phyloP scores from a whole-genome alignment of 2,888 invertebrate species.

The Hyppa rectilinea region DNA sequence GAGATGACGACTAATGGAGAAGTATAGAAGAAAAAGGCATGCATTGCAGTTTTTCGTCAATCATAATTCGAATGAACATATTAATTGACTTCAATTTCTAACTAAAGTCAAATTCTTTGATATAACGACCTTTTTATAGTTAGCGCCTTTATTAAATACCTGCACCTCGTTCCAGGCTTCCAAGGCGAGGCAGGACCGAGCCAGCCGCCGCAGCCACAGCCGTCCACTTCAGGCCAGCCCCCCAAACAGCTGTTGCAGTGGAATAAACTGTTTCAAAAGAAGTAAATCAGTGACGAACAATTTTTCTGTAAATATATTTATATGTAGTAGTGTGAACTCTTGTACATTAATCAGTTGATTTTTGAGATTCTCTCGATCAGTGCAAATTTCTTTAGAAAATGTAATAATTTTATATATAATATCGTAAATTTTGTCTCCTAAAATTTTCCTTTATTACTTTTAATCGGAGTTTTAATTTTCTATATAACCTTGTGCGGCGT shows the following conservation, averaged over 20 bases:
- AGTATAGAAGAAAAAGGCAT: too few relatives aligned
- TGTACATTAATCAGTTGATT: conserved; percentile 47
- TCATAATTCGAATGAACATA: not conserved
- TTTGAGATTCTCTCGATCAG: conserved; percentile 43
- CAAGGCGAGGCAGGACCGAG: conserved; percentile 72
- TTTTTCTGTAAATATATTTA: conserved; percentile 58
- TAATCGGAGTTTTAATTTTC: conserved; percentile 11
- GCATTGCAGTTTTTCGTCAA: not conserved
- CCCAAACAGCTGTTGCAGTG: conserved; percentile 76
- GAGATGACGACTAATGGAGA: too few relatives aligned
- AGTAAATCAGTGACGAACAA: conserved; percentile 73
- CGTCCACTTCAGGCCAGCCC: conserved; percentile 71
- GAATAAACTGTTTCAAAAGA: conserved; percentile 83
- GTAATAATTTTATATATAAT: conserved; percentile 3
- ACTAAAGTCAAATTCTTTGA: not conserved
- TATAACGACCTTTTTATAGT: not conserved
- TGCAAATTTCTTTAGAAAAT: conserved; percentile 11
- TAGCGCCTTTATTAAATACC: not conserved
- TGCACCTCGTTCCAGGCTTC: conserved; percentile 69
- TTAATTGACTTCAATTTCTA: not conserved
- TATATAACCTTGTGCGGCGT: conserved; percentile 20
- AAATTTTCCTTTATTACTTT: conserved; percentile 18
- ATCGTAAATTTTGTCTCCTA: conserved; percentile 8
- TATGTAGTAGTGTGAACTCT: conserved; percentile 44
- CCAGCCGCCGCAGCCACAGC: conserved; percentile 72